A percentile compares a stretch with the other conserved stretches of the same genome.
These are phyloP conservation scores for Zeus faber DNA, from an alignment of 2,113 vertebrate genomes.

Conservation along the genomic window DNA sequence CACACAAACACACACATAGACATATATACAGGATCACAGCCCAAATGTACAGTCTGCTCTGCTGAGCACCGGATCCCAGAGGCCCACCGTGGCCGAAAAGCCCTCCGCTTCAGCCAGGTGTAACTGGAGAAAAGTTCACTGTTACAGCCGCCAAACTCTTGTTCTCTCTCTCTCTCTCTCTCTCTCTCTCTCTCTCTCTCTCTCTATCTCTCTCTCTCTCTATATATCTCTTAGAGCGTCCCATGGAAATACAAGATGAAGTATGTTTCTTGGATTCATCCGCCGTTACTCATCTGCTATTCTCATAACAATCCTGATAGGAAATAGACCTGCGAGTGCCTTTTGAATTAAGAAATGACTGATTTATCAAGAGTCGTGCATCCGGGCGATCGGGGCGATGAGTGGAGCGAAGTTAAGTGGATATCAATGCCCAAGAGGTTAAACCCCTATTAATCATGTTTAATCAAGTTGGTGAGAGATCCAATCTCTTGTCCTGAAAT, in stretches of 20 bases:
- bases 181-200: constrained; percentile 31
- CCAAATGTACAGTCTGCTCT: constrained; percentile 53
- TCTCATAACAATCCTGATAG: constrained; percentile 29
- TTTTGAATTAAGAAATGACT: constrained; percentile 10
- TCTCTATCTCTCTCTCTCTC: constrained; percentile 15
- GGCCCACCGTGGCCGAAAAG: constrained; percentile 62
- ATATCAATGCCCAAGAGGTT: not conserved
- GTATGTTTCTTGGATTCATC: constrained; percentile 36
- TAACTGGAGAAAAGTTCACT: constrained; percentile 74
- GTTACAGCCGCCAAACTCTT: constrained; percentile 41
- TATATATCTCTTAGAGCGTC: constrained; percentile 30
- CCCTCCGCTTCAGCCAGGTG: constrained; percentile 64
- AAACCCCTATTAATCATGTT: not conserved
- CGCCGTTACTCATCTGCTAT: constrained; percentile 26
- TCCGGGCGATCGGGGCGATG: constrained; percentile 9
- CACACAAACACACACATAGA: constrained; percentile 33
- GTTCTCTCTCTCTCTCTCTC: constrained; percentile 13
- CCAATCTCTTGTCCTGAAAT: constrained; percentile 5
- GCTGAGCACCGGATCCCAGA: constrained; percentile 62
- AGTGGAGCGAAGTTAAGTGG: constrained; percentile 6
- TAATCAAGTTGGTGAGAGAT: constrained; percentile 2
- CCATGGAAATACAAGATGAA: constrained; percentile 41
- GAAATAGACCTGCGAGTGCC: constrained; percentile 8
- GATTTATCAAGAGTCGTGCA: constrained; percentile 18
- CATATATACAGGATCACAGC: constrained; percentile 47